These are phyloP conservation scores for Chiloscyllium punctatum DNA, from an alignment of 2,797 vertebrate genomes.

Conservation along the genomic window DNA sequence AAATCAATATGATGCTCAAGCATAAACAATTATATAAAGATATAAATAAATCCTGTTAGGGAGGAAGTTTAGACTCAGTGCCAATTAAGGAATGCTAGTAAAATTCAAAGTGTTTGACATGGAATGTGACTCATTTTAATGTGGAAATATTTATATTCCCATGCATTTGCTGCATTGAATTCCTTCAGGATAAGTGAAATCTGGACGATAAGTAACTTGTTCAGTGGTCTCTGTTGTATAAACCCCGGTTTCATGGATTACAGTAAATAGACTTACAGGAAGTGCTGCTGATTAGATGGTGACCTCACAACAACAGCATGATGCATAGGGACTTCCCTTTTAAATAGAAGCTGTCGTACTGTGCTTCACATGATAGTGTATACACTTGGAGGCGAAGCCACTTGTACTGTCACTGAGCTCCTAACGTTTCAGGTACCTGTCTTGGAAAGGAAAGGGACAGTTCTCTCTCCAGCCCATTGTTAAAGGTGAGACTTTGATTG, in stretches of 20 bases:
- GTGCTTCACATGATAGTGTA: too few relatives aligned
- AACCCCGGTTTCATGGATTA: background rate
- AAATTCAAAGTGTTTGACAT: background rate
- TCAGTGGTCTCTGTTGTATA: background rate
- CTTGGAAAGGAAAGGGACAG: background rate
- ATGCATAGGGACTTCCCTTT: background rate
- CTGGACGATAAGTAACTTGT: too few relatives aligned
- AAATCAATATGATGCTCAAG: background rate
- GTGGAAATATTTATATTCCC: background rate
- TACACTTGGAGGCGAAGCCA: background rate
- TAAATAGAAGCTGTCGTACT: background rate
- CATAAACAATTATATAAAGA: background rate
- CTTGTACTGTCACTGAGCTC: too few relatives aligned
- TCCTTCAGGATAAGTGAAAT: background rate
- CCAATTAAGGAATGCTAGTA: too few relatives aligned
- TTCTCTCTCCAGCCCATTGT: background rate
- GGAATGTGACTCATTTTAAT: too few relatives aligned
- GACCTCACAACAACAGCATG: background rate
- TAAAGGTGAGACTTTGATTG: background rate
- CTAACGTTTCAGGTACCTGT: too few relatives aligned
- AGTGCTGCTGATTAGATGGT: background rate
- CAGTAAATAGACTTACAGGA: background rate
- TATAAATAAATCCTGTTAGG: too few relatives aligned
- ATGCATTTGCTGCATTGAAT: background rate
- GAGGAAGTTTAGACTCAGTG: too few relatives aligned